Conservation (phyloP, 2,797 vertebrate genomes). For the Geotrypetes seraphini region DNA sequence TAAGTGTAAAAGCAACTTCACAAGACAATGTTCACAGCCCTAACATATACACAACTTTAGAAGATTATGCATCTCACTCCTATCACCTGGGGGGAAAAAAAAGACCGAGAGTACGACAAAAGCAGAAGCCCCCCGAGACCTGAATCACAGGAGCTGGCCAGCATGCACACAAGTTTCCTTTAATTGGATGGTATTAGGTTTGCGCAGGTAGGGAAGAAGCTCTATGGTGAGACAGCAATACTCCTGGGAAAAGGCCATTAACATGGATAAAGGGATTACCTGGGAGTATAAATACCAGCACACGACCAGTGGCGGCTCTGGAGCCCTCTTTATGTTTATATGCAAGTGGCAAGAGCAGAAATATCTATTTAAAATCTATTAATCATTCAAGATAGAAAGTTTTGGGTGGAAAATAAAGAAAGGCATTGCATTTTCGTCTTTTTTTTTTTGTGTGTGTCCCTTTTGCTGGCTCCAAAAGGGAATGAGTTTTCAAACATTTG, state of each 20-base stretch:
- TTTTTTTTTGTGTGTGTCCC: slow-evolving; percentile 21
- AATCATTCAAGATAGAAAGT: neutral
- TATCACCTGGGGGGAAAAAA: no score
- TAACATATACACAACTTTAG: no score
- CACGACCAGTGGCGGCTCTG: slow-evolving; percentile 47
- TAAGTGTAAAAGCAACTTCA: no score
- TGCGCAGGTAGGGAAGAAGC: slow-evolving; percentile 54
- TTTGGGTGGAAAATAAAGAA: slow-evolving; percentile 8
- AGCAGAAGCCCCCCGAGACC: no score
- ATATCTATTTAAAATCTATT: slow-evolving; percentile 9
- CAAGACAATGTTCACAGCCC: no score
- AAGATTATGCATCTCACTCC: no score
- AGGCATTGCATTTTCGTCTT: slow-evolving; percentile 10
- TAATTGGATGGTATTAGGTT: slow-evolving; percentile 44
- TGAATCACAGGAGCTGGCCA: no score
- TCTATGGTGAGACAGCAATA: slow-evolving; percentile 48
- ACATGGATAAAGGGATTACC: slow-evolving; percentile 71
- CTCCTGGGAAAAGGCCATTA: slow-evolving; percentile 63
- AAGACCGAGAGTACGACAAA: no score
- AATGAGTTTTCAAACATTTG: slow-evolving; percentile 89
- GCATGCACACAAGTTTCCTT: no score
- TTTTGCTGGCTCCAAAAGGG: no score
- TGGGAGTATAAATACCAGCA: slow-evolving; percentile 87
- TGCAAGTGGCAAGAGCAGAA: slow-evolving; percentile 41
- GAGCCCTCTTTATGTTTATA: slow-evolving; percentile 50